phyloP scores from a whole-genome alignment of 53 echinoderm and acorn worm genomes.

The Holothuria scabra region DNA sequence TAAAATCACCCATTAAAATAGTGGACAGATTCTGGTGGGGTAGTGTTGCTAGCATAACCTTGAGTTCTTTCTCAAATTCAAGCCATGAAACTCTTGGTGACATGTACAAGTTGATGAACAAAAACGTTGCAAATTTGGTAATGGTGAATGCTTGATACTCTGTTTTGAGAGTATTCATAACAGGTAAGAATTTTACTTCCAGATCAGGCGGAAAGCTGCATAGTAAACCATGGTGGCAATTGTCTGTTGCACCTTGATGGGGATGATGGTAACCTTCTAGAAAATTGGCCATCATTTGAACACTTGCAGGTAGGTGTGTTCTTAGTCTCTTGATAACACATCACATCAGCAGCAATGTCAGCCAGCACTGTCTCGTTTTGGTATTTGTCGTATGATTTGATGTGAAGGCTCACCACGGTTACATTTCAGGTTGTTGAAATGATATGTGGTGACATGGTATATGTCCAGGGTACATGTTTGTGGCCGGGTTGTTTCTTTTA shows the following conservation, averaged over 20 bases:
- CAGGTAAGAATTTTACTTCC: background rate
- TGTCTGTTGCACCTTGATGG: background rate
- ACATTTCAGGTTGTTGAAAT: background rate
- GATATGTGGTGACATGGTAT: background rate
- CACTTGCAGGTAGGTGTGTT: background rate
- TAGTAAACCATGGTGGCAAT: constrained; percentile 3
- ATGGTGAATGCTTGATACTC: background rate
- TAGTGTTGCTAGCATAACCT: background rate
- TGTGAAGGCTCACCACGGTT: background rate
- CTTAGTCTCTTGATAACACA: constrained; percentile 53
- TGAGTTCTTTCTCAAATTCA: constrained; percentile 9
- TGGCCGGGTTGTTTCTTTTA: constrained; percentile 15
- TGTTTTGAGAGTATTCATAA: too few relatives aligned
- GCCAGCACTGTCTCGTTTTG: background rate
- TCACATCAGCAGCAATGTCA: constrained; percentile 28
- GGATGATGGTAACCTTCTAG: background rate
- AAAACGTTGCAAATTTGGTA: background rate
- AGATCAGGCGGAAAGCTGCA: background rate
- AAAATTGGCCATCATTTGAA: background rate
- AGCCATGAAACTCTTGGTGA: constrained; percentile 5
- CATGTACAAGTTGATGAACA: constrained; percentile 40
- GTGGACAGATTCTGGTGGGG: background rate
- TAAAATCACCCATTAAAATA: constrained; percentile 43
- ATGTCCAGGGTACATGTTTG: background rate
- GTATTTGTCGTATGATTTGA: constrained; percentile 22